Conservation (phyloP, 2,888 invertebrate species). For the Drosophila villosipedis region DNA sequence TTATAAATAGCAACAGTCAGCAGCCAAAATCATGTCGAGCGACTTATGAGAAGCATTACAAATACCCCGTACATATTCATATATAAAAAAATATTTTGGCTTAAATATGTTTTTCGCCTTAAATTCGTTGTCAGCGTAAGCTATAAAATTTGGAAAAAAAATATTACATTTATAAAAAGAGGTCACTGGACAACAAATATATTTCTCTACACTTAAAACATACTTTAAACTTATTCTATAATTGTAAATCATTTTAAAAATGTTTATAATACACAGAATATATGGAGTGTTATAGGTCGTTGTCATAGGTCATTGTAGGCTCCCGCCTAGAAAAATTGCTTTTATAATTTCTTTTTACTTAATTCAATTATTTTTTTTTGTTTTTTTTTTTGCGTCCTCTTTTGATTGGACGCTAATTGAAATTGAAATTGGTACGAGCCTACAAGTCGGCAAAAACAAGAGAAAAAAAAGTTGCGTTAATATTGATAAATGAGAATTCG, state of each 20-base stretch:
- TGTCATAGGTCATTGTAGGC: not conserved
- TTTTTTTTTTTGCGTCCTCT: not conserved
- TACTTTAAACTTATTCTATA: not conserved
- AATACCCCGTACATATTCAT: slow-evolving; percentile 2
- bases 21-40: slow-evolving; percentile 4
- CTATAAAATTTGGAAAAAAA: not conserved
- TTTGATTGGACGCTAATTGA: slow-evolving; percentile 72
- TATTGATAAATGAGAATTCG: slow-evolving; percentile 55
- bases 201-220: not conserved
- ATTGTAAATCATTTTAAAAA: not conserved
- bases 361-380: not conserved
- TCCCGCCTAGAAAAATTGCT: not conserved
- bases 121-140: not conserved
- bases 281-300: not conserved
- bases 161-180: too few relatives aligned
- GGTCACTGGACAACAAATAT: not conserved
- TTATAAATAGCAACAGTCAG: slow-evolving; percentile 41
- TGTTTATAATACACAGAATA: not conserved
- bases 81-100: not conserved
- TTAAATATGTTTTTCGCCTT: not conserved
- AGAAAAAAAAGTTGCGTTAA: slow-evolving; percentile 2
- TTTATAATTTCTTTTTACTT: not conserved
- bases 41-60: not conserved
- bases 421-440: slow-evolving; percentile 61
- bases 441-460: not conserved